Base-by-base conservation (phyloP, 2,888 invertebrate species). In the Pilophorus perplexus region DNA sequence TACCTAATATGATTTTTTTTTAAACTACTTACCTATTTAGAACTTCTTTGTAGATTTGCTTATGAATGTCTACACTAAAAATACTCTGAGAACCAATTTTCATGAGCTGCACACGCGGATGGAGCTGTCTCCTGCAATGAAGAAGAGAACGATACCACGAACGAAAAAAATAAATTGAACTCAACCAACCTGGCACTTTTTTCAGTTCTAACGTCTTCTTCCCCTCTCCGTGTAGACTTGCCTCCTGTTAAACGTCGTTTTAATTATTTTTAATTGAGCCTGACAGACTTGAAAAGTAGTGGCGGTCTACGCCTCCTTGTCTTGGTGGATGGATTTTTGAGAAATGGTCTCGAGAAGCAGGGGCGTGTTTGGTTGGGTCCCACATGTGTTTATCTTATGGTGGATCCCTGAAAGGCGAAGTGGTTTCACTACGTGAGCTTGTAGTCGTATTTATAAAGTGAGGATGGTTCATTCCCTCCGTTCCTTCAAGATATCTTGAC, bases 251-350 rank as follows among this genome's bases (percentile, higher is more conserved):
- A 59, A 62, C 62, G 62, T 62, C 62, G 33, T 62, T 37, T 62
- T 62, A 62, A 62, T 62, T 62, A 46, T 48, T 62, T 62, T 62
- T 46, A 62, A 62, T 62, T 62, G 62, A 62, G 62, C 62, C 33
- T 46, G 62, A 62, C 62, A 48, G 46, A 62, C 62, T 46, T 8
- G 62, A 46, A 62, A 59, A 18, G 42, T 4, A 4, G 38, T 2
- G 2, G 4, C 18, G 8, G 5, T 44, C 28, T 46, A 27, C 14
- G 14, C 8, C 62, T 18, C 22, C 33, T 2, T 5, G 44, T 20
- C 22, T 18, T 33, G 62, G 46, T 44, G 27, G 28, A n/a, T 46
- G 46, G 28, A 22, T 46, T 46, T 62, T 44, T 62, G 62, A 62
- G 62, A 62, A 62, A 62, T 62, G 62, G 48, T n/a, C 33, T n/a